Base-by-base conservation (phyloP, 2,797 vertebrate species). In the Chaenodraco wilsoni region DNA sequence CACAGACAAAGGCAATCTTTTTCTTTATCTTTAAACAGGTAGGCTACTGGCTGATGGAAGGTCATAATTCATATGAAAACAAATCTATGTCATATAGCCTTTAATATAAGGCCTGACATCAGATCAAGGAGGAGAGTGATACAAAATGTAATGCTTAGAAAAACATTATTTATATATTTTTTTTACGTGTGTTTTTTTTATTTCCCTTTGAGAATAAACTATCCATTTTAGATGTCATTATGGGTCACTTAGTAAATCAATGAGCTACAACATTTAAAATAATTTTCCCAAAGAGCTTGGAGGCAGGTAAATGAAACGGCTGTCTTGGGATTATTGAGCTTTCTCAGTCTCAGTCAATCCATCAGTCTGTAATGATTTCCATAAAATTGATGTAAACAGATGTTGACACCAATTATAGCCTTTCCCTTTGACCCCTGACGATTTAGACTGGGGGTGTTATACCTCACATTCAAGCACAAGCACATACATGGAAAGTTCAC, bases 181-280 rank as follows among this genome's bases (percentile, higher is more conserved):
- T 7, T 16, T 51, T 21, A 63, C 1, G 19, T 55, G 13, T 16
- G 1, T 31, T 5, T 60, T 19, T 50, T 64, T 4, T 49, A 68
- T 67, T 80, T 78, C 13, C 69, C 65, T 64, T 61, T 72, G 68
- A 69, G 66, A 82, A 69, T 74, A 48, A 88, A 82, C 69, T 72
- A 23, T 77, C 62, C n/a, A 27, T 84, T 78, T 73, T 27, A 84
- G 43, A 78, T 72, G 72, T 82, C 69, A 90, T 89, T 83, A 86
- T 65, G 74, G 86, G 82, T 84, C 86, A 86, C 90, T 94, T 89
- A 85, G 41, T 65, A 78, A 90, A 91, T 94, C 91, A 87, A 89
- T 94, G 78, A 80, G 65, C 65, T 87, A 52, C 65, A 83, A 85
- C 75, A 67, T 92, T 87, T 81, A 84, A 89, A 88, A 90, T 83